Base-by-base conservation (phyloP, 2,113 vertebrate genomes). In the Proterorhinus semilunaris region DNA sequence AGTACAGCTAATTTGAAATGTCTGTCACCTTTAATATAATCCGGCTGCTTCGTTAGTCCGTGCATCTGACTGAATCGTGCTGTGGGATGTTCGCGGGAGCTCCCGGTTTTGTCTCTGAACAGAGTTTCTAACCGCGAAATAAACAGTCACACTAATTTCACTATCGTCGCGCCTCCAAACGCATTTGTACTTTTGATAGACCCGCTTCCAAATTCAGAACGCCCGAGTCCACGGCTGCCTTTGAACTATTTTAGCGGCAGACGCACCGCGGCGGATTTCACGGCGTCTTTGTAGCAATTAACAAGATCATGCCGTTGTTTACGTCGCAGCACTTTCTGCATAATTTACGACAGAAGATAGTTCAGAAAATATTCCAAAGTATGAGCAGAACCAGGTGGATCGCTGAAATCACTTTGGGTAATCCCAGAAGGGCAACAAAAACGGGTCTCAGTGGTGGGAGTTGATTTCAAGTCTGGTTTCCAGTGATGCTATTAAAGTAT, bases 211-310 rank as follows among this genome's bases (percentile, higher is more conserved):
- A 71, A 58, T 65, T 59, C 13, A 65, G 47, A 11, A 43, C 53
- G 13, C 52, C 48, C 16, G 6, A 54, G 48, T 68, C 27, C 16
- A 69, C 68, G 75, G 65, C 72, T 74, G 70, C 65, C 72, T 81
- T 72, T 74, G 53, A 76, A 68, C 62, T 57, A 51, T 47, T 21
- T 71, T 59, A 50, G 44, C 45, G 54, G 58, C 27, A 15, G 42
- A 45, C 58, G 55, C 36, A 61, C 13, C 58, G 13, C 15, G 42
- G 7, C 6, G 42, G 42, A 61, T 44, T 61, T 61, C 36, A 61
- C 36, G 10, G 15, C 6, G 13, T 16, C 58, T 61, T n/a, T 61
- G 58, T 44, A 61, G 12, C 13, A 3, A 21, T 21, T 58, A 58
- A 58, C 27, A 15, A 11, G 55, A 58, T 42, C 55, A 58, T 21